phyloP scores from a whole-genome alignment of 2,113 vertebrate species.

The Passer montanus region DNA sequence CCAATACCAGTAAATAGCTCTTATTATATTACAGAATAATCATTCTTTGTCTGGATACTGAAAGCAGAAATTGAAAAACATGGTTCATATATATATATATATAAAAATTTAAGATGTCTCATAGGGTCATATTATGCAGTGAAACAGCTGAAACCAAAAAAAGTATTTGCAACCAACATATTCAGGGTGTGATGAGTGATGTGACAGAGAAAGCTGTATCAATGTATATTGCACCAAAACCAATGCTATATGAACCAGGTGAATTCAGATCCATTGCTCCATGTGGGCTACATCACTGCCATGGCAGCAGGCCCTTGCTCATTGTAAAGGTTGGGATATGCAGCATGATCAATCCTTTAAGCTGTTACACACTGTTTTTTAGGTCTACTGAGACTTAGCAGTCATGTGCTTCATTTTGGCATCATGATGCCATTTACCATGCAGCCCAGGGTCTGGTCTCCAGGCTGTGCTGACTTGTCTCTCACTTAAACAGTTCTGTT shows the following conservation, averaged over 20 bases:
- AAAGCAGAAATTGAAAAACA: constrained; percentile 66
- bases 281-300: constrained; percentile 2
- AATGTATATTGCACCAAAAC: constrained; percentile 17
- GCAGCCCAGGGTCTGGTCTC: neutral
- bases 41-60: constrained; percentile 57
- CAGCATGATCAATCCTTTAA: neutral
- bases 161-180: neutral
- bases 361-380: neutral
- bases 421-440: neutral
- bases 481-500: neutral
- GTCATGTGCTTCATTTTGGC: neutral
- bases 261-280: constrained; percentile 45
- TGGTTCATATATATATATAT: constrained; percentile 12
- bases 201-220: constrained; percentile 15
- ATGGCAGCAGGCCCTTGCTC: neutral
- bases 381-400: neutral
- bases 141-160: constrained; percentile 57
- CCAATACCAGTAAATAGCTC: constrained; percentile 69
- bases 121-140: constrained; percentile 31
- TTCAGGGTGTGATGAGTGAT: constrained; percentile 58
- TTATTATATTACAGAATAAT: constrained; percentile 67
- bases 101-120: too few species aligned
- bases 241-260: constrained; percentile 45
- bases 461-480: neutral
- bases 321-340: neutral